Evolutionary conservation across 2,888 invertebrate species (phyloP), one percentile per base, ranked within the genome.

Genomic region (Cerceris ruficornis): DNA sequence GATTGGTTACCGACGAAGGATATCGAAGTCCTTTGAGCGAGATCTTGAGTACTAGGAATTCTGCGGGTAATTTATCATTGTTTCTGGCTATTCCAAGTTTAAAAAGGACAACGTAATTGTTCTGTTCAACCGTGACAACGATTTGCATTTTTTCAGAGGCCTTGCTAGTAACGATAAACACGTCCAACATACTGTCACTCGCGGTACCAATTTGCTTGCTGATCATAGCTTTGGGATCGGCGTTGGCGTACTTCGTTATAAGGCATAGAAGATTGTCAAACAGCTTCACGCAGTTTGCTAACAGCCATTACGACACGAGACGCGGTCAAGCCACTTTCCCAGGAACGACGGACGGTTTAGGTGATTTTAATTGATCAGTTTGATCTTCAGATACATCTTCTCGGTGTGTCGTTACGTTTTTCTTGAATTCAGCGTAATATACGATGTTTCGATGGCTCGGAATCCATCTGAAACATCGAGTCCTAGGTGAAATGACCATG

Each of bases 291-390:
- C 94, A 96, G 67, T 97, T 97, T 92, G 96, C 96, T 46, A 96
- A 96, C 91, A 96, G 96, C 83, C 96, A 96, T 92, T 98, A 98
- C 92, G 97, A 97, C 93, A 96, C 96, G 67, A 94, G 97, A 83
- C 95, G 97, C 64, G 98, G 97, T 61, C 96, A 97, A 86, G 97
- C 98, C 55, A 97, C 97, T 67, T 96, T 98, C 91, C 95, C 95
- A 50, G 95, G 95, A 15, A 91, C 92, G 55, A 93, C 93, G 83
- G 95, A 95, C 85, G 95, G 95, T 77, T 94, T 96, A 79, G 96
- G 96, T 95, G 92, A 93, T 89, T 69, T 7, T 65, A 9, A 17
- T 49, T 52, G 7, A 39, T 28, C 46, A 46, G 1, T 46, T 46
- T 46, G 11, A 11, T 46, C 46, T 4, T 46, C 46, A 0, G 46